A percentile compares a stretch with the other conserved stretches of the same genome.
phyloP scores from a whole-genome alignment of 2,113 vertebrate genomes.

The pig (Sus scrofa) region DNA sequence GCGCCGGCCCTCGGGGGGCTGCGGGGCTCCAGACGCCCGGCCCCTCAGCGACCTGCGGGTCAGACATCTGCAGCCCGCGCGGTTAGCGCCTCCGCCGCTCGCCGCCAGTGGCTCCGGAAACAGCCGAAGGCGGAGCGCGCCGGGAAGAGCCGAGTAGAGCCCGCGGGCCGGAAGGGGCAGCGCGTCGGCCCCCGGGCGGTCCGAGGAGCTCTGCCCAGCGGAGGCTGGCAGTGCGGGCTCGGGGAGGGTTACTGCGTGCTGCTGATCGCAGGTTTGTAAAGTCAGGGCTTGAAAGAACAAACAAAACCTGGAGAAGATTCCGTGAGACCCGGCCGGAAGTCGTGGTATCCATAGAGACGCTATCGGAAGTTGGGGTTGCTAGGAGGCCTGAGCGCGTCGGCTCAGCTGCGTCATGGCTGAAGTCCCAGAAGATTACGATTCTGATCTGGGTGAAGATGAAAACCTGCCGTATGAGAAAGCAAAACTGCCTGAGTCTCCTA shows the following conservation, averaged over 20 bases:
- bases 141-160: conserved; percentile 35
- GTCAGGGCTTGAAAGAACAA: background rate
- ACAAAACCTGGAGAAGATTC: background rate
- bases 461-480: background rate
- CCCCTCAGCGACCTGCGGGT: conserved; percentile 47
- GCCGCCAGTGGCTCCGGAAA: conserved; percentile 57
- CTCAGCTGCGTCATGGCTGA: conserved; percentile 31
- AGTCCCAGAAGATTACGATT: background rate
- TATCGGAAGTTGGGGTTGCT: conserved; percentile 81
- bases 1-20: background rate
- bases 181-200: background rate
- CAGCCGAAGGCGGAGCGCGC: conserved; percentile 42
- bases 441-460: background rate
- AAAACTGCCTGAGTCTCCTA: background rate
- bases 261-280: background rate
- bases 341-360: conserved; percentile 80
- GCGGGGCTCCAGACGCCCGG: conserved; percentile 55
- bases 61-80: conserved; percentile 82
- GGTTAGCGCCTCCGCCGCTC: background rate
- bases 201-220: rapidly evolving
- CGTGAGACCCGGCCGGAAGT: conserved; percentile 75
- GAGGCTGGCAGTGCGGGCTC: background rate
- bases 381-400: background rate
- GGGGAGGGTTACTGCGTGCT: background rate
- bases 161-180: background rate